Base-by-base conservation (phyloP, 2,113 vertebrate genomes). In the Craseonycteris thonglongyai region DNA sequence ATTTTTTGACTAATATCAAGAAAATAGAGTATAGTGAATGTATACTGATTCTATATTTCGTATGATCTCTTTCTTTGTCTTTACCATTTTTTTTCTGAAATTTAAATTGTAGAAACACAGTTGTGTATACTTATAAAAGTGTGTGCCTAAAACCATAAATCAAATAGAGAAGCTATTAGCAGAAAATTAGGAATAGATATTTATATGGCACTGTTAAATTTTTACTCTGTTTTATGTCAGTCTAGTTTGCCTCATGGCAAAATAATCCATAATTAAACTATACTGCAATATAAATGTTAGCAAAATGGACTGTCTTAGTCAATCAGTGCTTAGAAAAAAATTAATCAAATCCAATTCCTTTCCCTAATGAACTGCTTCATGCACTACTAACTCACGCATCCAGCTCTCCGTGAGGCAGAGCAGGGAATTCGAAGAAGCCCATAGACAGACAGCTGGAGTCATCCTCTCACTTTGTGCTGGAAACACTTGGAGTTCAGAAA, bases 291-390 rank as follows among this genome's bases (percentile, higher is more conserved):
- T 96, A 97, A 98, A 87, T 88, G 83, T 95, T 98, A 97, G 89
- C 94, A 97, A 98, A 97, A 97, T 97, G 96, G 90, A 95, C 96
- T 98, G 97, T 98, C 98, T 89, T 85, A 97, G 96, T 97, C 97
- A 97, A 97, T 98, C 96, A 98, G 26, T 84, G 90, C 96, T 95
- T 76, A 3, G 85, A 94, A 92, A 89, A 89, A 94, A 98, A 97
- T 96, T 96, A 97, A 98, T 97, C 95, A 91, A 88, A 94, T 84
- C 74, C 86, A 97, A 94, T 97, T 97, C 56, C 71, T 93, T 74
- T 94, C 94, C 75, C 59, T 98, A 97, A 98, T 95, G 96, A 97
- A 95, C 83, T 93, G 87, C 81, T 96, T 78, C 68, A 85, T 85
- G 82, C 88, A 24, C 81, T 93, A 61, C 0, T 54, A 61, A 47